A percentile compares a stretch with the other conserved stretches of the same genome.
Conservation (phyloP, 2,797 vertebrate genomes). For the Sebastes vulpes region DNA sequence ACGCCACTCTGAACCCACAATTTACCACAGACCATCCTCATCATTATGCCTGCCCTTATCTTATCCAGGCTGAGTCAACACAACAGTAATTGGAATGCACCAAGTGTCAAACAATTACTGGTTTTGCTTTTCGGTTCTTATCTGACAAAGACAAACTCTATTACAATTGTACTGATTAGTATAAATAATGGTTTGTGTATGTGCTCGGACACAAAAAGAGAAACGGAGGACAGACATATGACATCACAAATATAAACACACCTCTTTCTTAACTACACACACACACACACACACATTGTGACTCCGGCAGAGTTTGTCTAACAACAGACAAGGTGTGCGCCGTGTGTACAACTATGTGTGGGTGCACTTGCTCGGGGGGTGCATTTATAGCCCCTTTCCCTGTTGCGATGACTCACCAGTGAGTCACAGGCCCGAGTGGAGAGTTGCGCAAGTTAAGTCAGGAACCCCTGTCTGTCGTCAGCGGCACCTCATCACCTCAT, state of each 20-base stretch:
- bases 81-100: conserved; percentile 47
- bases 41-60: conserved; percentile 32
- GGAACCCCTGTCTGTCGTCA: conserved; percentile 15
- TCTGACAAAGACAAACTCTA: conserved; percentile 36
- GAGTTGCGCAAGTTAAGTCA: conserved; percentile 52
- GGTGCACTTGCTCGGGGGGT: conserved; percentile 9
- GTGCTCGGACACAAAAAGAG: not conserved
- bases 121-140: conserved; percentile 16
- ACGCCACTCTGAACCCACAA: not conserved
- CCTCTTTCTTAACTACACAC: not conserved
- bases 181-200: not conserved
- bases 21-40: not conserved
- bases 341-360: not conserved
- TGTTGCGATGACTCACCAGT: conserved; percentile 68
- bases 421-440: conserved; percentile 59
- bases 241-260: not conserved
- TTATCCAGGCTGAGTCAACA: conserved; percentile 38
- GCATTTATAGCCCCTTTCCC: conserved; percentile 32
- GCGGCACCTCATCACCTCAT: conserved; percentile 8
- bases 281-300: not conserved
- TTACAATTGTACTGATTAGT: conserved; percentile 16
- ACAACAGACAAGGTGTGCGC: not conserved
- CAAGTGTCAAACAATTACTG: conserved; percentile 50
- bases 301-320: not conserved
- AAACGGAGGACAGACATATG: conserved; percentile 1